These are phyloP conservation scores for Cephus rjabovi DNA, from an alignment of 2,888 invertebrate species.

Conservation along the genomic window DNA sequence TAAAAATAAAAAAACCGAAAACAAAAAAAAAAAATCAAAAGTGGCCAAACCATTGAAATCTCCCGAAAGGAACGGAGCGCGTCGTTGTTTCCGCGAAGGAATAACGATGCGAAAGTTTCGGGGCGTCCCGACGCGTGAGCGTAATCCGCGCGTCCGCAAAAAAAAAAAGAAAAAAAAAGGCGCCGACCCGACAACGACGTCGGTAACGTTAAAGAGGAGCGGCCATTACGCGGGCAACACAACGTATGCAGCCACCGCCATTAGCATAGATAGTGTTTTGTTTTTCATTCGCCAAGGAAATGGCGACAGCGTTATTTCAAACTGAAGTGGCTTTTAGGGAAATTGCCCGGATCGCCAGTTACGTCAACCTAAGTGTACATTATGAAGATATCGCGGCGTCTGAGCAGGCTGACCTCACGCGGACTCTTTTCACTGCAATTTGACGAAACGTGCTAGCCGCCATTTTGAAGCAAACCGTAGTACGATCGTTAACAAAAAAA, in stretches of 20 bases:
- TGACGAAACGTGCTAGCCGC: too few relatives aligned
- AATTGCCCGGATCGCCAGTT: conserved; percentile 25
- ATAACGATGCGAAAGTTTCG: neutral
- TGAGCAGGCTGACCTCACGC: neutral
- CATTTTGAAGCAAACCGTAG: too few relatives aligned
- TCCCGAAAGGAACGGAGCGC: neutral
- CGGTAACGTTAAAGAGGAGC: conserved; percentile 2
- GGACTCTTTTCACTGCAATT: too few relatives aligned
- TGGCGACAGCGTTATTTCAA: conserved; percentile 20
- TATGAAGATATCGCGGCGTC: conserved; percentile 16
- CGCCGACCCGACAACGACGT: neutral
- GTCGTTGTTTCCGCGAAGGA: neutral
- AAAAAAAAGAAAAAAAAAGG: neutral
- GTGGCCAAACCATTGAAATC: neutral
- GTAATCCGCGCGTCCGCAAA: neutral
- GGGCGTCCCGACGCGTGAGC: neutral
- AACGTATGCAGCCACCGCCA: conserved; percentile 17
- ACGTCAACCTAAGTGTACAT: conserved; percentile 24
- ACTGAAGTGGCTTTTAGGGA: conserved; percentile 25
- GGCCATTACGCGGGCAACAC: conserved; percentile 7
- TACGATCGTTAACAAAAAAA: too few relatives aligned
- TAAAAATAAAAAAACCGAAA: neutral
- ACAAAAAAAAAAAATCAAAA: neutral
- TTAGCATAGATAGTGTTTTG: conserved; percentile 26
- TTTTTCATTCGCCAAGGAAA: conserved; percentile 23